Evolutionary conservation across 2,113 vertebrate species (phyloP).

Genomic region (Thomomys bottae): DNA sequence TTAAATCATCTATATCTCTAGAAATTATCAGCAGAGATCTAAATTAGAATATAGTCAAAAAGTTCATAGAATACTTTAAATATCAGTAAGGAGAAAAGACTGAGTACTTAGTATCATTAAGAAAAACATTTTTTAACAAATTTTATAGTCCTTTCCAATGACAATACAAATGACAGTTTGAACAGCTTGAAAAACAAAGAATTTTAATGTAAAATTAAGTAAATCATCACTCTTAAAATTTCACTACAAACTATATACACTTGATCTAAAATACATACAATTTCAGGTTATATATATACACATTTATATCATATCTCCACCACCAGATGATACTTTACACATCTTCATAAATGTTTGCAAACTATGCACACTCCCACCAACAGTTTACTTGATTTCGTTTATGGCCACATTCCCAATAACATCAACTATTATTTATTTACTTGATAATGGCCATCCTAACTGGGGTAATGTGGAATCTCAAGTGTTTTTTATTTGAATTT

Average conservation of each 20-base stretch:
- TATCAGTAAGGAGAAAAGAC: not conserved
- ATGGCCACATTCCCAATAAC: too few relatives aligned
- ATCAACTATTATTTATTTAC: too few relatives aligned
- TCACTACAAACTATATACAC: not conserved
- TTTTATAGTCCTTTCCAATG: too few relatives aligned
- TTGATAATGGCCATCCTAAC: too few relatives aligned
- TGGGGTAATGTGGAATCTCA: too few relatives aligned
- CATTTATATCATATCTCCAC: not conserved
- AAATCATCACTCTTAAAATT: not conserved
- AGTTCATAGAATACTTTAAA: not conserved
- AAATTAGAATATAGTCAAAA: constrained; percentile 1
- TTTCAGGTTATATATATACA: constrained; percentile 12
- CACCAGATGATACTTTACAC: not conserved
- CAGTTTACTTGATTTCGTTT: too few relatives aligned
- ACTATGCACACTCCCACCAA: not conserved
- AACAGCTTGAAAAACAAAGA: constrained; percentile 1
- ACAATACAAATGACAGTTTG: constrained; percentile 20
- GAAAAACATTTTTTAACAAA: not conserved
- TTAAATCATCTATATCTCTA: constrained; percentile 36
- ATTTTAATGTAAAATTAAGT: not conserved
- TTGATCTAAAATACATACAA: not conserved
- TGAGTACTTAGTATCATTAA: not conserved
- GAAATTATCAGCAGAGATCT: not conserved
- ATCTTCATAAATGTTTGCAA: not conserved
- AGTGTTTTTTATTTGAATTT: too few relatives aligned